Conservation (phyloP, 2,113 vertebrate species). For the Cairina moschata region DNA sequence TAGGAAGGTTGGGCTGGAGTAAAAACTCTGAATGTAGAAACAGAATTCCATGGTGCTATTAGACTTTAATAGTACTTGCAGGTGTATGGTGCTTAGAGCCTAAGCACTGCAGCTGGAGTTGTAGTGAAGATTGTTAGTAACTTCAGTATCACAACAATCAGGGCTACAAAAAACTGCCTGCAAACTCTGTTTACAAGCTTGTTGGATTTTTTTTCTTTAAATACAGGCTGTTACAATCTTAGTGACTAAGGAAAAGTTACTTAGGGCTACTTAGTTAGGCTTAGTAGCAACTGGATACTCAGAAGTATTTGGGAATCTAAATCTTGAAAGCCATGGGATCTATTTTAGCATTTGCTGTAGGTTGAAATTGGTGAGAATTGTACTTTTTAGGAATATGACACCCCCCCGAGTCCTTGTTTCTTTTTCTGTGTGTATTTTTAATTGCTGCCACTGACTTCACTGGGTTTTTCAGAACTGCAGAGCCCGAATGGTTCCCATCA, state of each 20-base stretch:
- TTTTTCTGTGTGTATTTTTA: fast-evolving
- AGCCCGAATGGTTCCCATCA: neutral
- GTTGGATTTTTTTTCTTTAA: neutral
- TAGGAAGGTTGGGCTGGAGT: neutral
- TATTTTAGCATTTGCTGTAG: neutral
- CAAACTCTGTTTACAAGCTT: neutral
- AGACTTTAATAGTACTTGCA: no score
- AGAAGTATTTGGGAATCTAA: neutral
- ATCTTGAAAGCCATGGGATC: neutral
- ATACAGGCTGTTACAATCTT: neutral
- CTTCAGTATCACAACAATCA: neutral
- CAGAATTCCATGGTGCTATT: neutral
- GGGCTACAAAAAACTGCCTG: neutral
- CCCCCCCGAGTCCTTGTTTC: neutral
- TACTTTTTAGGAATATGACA: fast-evolving
- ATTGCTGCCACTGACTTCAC: neutral
- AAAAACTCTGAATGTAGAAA: neutral
- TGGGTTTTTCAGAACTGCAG: neutral
- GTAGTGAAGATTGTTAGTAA: neutral
- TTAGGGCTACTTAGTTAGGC: neutral
- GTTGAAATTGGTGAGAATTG: neutral
- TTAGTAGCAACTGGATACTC: neutral
- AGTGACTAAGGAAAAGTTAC: neutral
- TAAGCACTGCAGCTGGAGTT: neutral
- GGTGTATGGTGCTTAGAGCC: neutral